Evolutionary conservation across 2,797 vertebrate species (phyloP).

Genomic region (Cryptoblepharus egeriae): DNA sequence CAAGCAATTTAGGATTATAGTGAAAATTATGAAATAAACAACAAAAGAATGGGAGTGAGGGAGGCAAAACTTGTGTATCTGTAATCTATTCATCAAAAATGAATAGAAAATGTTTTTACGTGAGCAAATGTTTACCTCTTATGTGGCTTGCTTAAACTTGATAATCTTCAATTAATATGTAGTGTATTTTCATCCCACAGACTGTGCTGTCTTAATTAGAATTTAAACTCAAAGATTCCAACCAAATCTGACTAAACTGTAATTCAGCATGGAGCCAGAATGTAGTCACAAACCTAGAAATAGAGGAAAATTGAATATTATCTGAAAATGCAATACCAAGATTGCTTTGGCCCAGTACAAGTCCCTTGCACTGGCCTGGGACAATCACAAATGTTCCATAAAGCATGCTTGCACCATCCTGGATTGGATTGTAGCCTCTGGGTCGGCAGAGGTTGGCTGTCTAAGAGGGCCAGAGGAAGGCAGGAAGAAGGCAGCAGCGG

Average conservation of each 20-base stretch:
- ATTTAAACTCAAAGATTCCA: not conserved
- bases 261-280: not conserved
- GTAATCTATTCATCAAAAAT: not conserved
- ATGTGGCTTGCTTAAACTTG: not conserved
- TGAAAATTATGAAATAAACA: constrained; percentile 5
- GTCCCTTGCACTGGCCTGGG: no score
- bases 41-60: not conserved
- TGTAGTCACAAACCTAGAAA: not conserved
- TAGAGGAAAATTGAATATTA: no score
- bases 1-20: not conserved
- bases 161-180: not conserved
- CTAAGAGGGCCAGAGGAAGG: no score
- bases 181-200: not conserved
- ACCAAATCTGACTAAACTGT: constrained; percentile 17
- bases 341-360: not conserved
- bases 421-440: no score
- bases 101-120: not conserved
- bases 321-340: no score
- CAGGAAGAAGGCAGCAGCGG: no score
- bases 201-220: not conserved
- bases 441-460: no score
- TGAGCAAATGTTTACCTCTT: constrained; percentile 6
- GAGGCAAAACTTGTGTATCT: constrained; percentile 25
- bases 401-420: no score
- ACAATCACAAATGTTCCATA: no score